Percentiles rank a stretch among this genome's conserved stretches.
These are phyloP conservation scores for Drosophila nigrodunni DNA, from an alignment of 1,140 invertebrate species.

Conservation along the genomic window DNA sequence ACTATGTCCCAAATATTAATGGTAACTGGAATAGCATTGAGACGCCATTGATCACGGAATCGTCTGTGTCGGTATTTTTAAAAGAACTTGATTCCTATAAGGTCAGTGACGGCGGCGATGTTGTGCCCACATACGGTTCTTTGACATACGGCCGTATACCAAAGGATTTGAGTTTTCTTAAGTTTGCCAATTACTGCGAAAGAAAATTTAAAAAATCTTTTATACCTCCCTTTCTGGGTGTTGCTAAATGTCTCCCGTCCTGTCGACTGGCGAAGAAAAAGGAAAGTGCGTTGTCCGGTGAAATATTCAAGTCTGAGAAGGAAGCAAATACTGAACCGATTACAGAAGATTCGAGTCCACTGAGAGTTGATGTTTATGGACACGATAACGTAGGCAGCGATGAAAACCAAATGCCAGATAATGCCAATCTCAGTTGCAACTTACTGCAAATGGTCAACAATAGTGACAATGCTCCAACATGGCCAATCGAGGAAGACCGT, in stretches of 20 bases:
- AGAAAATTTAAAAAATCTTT: conserved; percentile 35
- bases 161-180: conserved; percentile 70
- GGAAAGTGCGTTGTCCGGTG: background rate
- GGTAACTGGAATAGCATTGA: conserved; percentile 86
- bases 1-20: conserved; percentile 86
- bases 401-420: conserved; percentile 12
- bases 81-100: conserved; percentile 41
- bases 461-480: background rate
- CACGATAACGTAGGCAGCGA: background rate
- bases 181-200: conserved; percentile 37
- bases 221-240: conserved; percentile 61
- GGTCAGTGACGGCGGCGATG: conserved; percentile 67
- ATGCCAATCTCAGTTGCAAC: conserved; percentile 26
- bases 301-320: background rate
- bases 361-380: conserved; percentile 51
- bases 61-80: conserved; percentile 17
- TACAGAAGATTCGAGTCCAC: conserved; percentile 21
- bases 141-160: conserved; percentile 64
- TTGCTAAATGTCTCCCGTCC: conserved; percentile 68
- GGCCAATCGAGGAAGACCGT: background rate
- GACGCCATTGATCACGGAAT: conserved; percentile 11
- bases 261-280: conserved; percentile 47
- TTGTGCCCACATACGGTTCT: conserved; percentile 77
- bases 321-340: background rate
- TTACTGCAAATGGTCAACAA: conserved; percentile 50